These are phyloP conservation scores for Stichopus chloronotus DNA, from an alignment of 35 echinoderm and acorn worm species.

Conservation along the genomic window DNA sequence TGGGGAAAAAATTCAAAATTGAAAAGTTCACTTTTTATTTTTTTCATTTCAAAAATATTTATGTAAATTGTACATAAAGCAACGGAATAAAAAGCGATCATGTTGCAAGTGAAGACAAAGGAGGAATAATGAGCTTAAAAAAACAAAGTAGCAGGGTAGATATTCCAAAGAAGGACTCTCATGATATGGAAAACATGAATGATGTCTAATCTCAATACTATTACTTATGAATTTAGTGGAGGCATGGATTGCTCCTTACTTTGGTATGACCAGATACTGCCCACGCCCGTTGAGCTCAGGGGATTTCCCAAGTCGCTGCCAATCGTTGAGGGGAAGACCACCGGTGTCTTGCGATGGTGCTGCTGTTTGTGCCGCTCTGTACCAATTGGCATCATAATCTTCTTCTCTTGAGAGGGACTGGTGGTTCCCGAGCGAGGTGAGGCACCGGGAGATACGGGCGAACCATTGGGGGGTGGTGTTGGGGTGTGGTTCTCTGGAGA, in stretches of 20 bases:
- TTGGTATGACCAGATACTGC: conserved; percentile 90
- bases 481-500: conserved; percentile 71
- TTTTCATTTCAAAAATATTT: no score
- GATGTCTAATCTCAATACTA: no score
- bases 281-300: conserved; percentile 43
- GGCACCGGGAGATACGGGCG: conserved; percentile 84
- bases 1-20: no score
- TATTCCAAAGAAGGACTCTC: no score
- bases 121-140: no score
- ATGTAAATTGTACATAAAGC: no score
- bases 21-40: no score
- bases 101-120: no score
- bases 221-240: no score
- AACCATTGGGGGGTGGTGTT: conserved; percentile 81
- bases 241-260: conserved; percentile 28
- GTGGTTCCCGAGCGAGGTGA: conserved; percentile 91
- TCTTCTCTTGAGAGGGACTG: conserved; percentile 77
- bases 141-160: no score
- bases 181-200: no score
- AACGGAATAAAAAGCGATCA: no score
- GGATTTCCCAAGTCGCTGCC: conserved; percentile 67
- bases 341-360: conserved; percentile 71
- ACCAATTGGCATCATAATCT: conserved; percentile 84
- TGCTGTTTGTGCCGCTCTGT: conserved; percentile 80
- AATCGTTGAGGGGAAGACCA: conserved; percentile 53